These are phyloP conservation scores for Bicyclus anynana DNA, from an alignment of 1,140 invertebrate species.

Conservation along the genomic window DNA sequence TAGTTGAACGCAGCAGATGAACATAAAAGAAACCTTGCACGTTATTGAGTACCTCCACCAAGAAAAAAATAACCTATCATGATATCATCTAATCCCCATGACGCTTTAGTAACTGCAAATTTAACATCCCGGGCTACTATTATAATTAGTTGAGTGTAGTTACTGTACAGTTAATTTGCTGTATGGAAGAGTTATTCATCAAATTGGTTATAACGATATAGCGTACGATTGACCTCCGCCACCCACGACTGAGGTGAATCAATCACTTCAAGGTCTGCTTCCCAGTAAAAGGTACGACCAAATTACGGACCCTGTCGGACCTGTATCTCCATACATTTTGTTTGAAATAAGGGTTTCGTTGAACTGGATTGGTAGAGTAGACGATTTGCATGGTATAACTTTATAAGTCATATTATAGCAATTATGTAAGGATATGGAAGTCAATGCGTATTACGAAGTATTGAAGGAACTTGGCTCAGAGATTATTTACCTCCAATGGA, in stretches of 20 bases:
- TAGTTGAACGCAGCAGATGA: no score
- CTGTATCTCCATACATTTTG: not conserved
- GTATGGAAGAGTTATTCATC: slow-evolving; percentile 29
- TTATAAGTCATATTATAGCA: not conserved
- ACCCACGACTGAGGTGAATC: slow-evolving; percentile 60
- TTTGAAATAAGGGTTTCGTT: not conserved
- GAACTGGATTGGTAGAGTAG: not conserved
- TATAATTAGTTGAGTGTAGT: not conserved
- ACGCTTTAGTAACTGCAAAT: no score
- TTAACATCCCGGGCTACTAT: no score
- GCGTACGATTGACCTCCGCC: slow-evolving; percentile 41
- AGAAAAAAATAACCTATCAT: no score
- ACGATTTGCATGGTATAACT: not conserved
- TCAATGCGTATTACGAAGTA: no score
- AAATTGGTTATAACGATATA: slow-evolving; percentile 32
- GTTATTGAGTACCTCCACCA: no score
- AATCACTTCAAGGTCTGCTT: slow-evolving; percentile 59
- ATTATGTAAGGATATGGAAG: not conserved
- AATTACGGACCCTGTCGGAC: slow-evolving; percentile 27
- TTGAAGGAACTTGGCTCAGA: no score
- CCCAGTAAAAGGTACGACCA: slow-evolving; percentile 56
- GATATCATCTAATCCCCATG: no score
- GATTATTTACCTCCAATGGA: no score
- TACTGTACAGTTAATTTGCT: not conserved
- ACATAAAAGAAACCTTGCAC: no score